Evolutionary conservation across 1,140 invertebrate species (phyloP), one percentile per base, ranked within the genome.

Genomic region (Atopsyche davidsoni): DNA sequence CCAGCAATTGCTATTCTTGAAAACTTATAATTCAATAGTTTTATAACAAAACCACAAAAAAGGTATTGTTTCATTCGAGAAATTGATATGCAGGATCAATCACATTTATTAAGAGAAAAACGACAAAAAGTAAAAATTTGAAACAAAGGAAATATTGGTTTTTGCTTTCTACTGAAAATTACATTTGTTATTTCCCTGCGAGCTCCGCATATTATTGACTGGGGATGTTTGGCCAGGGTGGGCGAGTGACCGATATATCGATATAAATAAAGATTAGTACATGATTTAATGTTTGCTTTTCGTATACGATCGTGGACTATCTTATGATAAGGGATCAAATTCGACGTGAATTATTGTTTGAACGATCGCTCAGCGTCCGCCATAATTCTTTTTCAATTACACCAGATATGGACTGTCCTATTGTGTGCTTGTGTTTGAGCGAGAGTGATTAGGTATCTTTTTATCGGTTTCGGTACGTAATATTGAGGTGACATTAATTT

Each of bases 301-400:
- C 36, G 40, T 38, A 46, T 47, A 42, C 49, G 25, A 51, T 48
- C 34, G 32, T 35, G 39, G 47, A 52, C 49, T 47, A 51, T 52
- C 49, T 56, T 36, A 36, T 47, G 54, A 51, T 51, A 44, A 38
- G 36, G 49, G 49, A 56, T 56, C 48, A 43, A 52, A 52, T 43
- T 48, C 46, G 36, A 56, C 23, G 41, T 48, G 28, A 48, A 47
- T 47, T 56, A 46, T 44, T 40, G 45, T 40, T 45, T 47, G 24
- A 22, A 32, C 17, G 34, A 35, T 38, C 39, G 38, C 47, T 10
- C 35, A 24, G 44, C 34, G 17, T 25, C 22, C 38, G 14, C 48
- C 17, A 22, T 51, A 36, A 32, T 51, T 52, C 42, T 23, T 36
- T 24, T 52, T 52, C 17, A 36, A 46, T 52, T 51, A 51, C 39